Conservation (phyloP, 2,888 invertebrate species). For the Drosophila crucigera region DNA sequence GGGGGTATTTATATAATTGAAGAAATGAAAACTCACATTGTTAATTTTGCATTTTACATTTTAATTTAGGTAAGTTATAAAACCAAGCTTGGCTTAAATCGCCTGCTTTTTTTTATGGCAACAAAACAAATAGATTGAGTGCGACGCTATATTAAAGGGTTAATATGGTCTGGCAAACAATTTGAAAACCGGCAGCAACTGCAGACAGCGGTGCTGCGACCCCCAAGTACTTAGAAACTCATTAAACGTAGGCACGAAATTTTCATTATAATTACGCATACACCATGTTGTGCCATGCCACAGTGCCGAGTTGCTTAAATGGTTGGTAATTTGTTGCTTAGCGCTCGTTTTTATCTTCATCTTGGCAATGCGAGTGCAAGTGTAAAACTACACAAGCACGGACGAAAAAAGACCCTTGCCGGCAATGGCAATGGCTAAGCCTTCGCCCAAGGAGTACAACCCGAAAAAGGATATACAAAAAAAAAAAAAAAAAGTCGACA, state of each 20-base stretch:
- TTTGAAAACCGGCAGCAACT: conserved; percentile 28
- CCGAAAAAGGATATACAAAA: conserved; percentile 50
- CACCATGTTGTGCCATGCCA: conserved; percentile 58
- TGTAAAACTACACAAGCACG: conserved; percentile 29
- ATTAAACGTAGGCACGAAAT: conserved; percentile 62
- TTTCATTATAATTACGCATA: conserved; percentile 73
- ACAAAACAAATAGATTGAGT: conserved; percentile 51
- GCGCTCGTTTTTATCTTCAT: conserved; percentile 31
- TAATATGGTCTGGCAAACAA: conserved; percentile 39
- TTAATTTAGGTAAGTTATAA: neutral
- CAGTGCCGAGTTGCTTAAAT: conserved; percentile 48
- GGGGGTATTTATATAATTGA: no score
- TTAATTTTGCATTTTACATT: neutral
- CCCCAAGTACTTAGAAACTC: conserved; percentile 58
- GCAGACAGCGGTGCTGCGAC: neutral
- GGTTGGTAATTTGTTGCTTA: conserved; percentile 66
- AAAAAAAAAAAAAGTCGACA: neutral
- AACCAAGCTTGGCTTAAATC: neutral
- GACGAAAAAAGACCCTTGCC: conserved; percentile 15
- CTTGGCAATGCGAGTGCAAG: conserved; percentile 28
- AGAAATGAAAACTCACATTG: neutral
- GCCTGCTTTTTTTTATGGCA: neutral
- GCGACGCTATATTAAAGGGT: conserved; percentile 53
- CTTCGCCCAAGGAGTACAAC: conserved; percentile 33
- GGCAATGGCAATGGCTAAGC: conserved; percentile 16